Base-by-base conservation (phyloP, 1,140 invertebrate genomes). In the Zaprionus capensis region DNA sequence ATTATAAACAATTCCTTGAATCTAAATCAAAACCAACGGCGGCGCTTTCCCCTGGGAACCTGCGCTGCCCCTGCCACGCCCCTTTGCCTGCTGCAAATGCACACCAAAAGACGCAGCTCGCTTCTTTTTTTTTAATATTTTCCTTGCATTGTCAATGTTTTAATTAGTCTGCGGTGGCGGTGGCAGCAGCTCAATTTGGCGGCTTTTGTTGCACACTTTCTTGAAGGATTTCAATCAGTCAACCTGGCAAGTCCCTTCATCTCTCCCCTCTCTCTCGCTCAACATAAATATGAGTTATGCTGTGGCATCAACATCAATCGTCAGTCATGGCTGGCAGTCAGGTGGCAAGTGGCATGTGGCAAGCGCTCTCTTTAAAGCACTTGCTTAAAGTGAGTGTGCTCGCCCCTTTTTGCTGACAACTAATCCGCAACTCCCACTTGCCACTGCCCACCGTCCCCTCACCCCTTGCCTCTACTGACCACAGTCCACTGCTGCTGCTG, bases 141-240 rank as follows among this genome's bases (percentile, higher is more conserved):
- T 77, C 63, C 63, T 44, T 55, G 64, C 82, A 84, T 85, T 85
- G 82, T 85, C 72, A 71, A 81, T 86, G 69, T 81, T 88, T 85
- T 90, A 88, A 88, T 88, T 88, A 88, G 85, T 90, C 85, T 85
- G 81, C 72, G 55, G 64, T 55, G 34, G 62, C 36, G 58, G 53
- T 58, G n/a, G 38, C 24, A 36, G 28, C 26, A 36, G 28, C 26
- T 17, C 49, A 46, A 46, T 76, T 76, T 69, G 67, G 44, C 34
- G 20, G 55, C 76, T 82, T 46, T 87, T 82, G 75, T 81, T 69
- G 68, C 76, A 69, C 34, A 53, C 58, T 68, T 64, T 61, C 64
- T 77, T 68, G 69, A 59, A 31, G 68, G 71, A 69, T 71, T 80
- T 82, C 80, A 87, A 86, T 86, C 80, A 86, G 72, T 17, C 31